A percentile compares a stretch with the other conserved stretches of the same genome.
Evolutionary conservation across 2,888 invertebrate species (phyloP).

Genomic region (Nomada lathburiana): DNA sequence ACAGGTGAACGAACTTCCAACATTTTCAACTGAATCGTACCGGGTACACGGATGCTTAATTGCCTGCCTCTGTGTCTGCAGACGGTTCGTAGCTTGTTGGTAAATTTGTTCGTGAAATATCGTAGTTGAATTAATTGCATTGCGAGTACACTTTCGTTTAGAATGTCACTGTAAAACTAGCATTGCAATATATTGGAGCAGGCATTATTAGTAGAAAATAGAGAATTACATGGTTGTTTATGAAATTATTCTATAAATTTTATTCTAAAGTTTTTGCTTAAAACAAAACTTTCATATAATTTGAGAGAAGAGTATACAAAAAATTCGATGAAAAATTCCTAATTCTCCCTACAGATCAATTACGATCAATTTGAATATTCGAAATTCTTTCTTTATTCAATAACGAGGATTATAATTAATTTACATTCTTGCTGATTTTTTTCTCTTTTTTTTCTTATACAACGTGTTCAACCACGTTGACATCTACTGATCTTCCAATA

Average conservation of each 20-base stretch:
- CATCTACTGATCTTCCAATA: neutral
- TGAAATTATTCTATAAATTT: neutral
- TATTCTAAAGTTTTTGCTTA: neutral
- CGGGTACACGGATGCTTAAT: neutral
- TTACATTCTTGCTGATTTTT: neutral
- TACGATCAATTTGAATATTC: conserved; percentile 29
- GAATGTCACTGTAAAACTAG: neutral
- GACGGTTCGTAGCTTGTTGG: neutral
- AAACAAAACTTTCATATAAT: too few species aligned
- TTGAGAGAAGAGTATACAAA: too few species aligned
- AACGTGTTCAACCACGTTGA: neutral
- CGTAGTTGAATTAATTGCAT: conserved; percentile 9
- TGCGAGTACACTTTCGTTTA: neutral
- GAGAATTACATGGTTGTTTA: neutral
- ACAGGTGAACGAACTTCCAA: conserved; percentile 22
- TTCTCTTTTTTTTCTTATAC: neutral
- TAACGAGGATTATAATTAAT: neutral
- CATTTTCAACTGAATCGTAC: conserved; percentile 1
- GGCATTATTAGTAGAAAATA: neutral
- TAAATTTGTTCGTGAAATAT: conserved; percentile 5
- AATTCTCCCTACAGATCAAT: conserved; percentile 7
- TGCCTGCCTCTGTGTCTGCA: neutral
- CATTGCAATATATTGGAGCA: neutral
- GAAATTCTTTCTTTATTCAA: conserved; percentile 12
- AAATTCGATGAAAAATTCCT: conserved; percentile 15